Base-by-base conservation (phyloP, 2,888 invertebrate species). In the Thumatha senex region DNA sequence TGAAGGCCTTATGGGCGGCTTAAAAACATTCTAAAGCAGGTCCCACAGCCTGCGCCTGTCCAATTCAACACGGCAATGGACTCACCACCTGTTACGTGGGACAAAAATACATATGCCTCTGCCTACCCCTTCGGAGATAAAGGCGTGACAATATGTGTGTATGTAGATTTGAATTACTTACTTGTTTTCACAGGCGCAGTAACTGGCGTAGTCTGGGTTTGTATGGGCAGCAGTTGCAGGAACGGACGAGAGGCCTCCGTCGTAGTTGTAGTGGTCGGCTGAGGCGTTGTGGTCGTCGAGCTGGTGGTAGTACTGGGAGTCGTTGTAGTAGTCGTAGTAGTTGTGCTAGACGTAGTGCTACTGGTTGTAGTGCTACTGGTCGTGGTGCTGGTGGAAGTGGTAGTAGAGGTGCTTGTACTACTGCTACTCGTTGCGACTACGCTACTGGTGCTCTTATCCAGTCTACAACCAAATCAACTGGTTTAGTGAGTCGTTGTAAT, bases 161-260 rank as follows among this genome's bases (percentile, higher is more conserved):
- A 31, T 8, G 31, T 31, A 8, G 30, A 30, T 8, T 7, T 10
- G 11, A 31, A 11, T 31, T 11, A 31, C 66, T 70, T 67, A 87
- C 89, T 80, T 66, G 80, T 74, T 67, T 83, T 86, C 7, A 69
- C 58, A 9, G 80, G 74, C 8, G 78, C 72, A 45, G 58, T 79
- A 14, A 24, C 18, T 24, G 18, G 69, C 1, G 74, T 73, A 30
- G 72, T 62, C 40, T 14, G 36, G 0, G n/a, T 10, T 61, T 85
- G 82, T 62, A 92, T 88, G 18, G 92, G 92, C 63, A 90, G 72
- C 56, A 90, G 72, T 62, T 89, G 89, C 60, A 90, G 74, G 80
- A 85, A 90, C 11, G 91, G 89, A 14, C 76, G 78, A 54, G 78
- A 72, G 39, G 78, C 64, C 58, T 80, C 75, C 44, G 74, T 67